A percentile compares a stretch with the other conserved stretches of the same genome.
Conservation (phyloP, 2,113 vertebrate species). For the Oryzias celebensis region DNA sequence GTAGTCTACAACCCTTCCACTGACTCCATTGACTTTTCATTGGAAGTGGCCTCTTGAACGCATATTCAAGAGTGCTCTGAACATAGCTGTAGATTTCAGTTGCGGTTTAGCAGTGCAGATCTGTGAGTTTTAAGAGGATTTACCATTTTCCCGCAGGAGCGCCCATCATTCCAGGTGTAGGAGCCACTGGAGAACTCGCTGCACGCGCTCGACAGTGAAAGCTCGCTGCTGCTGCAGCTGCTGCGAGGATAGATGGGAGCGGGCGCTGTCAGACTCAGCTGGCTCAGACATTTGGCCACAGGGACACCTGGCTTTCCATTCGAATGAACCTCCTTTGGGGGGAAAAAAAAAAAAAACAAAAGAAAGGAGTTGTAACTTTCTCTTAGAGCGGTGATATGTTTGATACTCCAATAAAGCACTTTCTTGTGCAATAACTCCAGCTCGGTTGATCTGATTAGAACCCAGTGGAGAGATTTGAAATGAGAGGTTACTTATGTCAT, state of each 20-base stretch:
- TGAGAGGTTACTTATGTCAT: conserved; percentile 17
- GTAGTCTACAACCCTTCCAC: too few relatives aligned
- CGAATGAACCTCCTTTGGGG: conserved; percentile 79
- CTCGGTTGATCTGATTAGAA: conserved; percentile 28
- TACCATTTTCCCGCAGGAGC: conserved; percentile 84
- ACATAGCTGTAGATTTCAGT: background rate
- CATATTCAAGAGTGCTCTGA: too few relatives aligned
- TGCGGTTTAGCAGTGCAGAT: background rate
- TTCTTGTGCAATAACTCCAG: conserved; percentile 13
- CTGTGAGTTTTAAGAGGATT: conserved; percentile 19
- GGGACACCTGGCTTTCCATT: conserved; percentile 78
- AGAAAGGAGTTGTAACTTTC: too few relatives aligned
- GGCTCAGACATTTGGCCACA: conserved; percentile 80
- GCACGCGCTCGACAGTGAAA: conserved; percentile 91
- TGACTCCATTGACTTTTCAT: too few relatives aligned
- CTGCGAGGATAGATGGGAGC: conserved; percentile 80
- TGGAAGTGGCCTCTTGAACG: too few relatives aligned
- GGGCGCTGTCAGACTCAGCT: conserved; percentile 74
- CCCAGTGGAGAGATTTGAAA: conserved; percentile 4
- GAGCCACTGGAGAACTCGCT: conserved; percentile 93
- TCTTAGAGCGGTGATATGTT: too few relatives aligned
- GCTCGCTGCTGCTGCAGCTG: conserved; percentile 90
- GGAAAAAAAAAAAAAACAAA: background rate
- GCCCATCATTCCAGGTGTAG: conserved; percentile 87
- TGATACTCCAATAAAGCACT: background rate